A percentile compares a stretch with the other conserved stretches of the same genome.
phyloP scores from a whole-genome alignment of 2,113 vertebrate genomes.

The Strix aluco region DNA sequence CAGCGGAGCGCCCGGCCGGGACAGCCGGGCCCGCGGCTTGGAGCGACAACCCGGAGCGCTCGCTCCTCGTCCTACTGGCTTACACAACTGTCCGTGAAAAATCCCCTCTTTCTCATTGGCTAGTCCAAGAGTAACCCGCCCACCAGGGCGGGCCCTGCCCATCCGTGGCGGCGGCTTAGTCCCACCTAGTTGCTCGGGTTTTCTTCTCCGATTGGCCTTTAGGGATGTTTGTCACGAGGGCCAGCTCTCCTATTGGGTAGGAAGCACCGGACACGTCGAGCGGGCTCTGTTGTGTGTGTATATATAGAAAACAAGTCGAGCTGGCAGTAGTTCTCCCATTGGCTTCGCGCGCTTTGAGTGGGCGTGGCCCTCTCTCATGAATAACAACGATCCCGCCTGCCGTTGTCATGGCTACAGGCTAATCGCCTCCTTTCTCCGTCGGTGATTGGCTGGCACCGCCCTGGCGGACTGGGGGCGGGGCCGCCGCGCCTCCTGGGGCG shows the following conservation, averaged over 20 bases:
- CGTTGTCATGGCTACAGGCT: background rate
- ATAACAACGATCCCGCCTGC: fast-evolving
- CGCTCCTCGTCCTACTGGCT: background rate
- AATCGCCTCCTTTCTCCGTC: background rate
- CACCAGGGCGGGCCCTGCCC: fast-evolving
- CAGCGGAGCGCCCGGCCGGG: too few species aligned
- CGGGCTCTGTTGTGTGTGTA: background rate
- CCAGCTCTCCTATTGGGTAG: background rate
- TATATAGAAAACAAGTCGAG: slow-evolving; percentile 23
- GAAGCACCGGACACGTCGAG: background rate
- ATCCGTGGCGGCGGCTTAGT: fast-evolving
- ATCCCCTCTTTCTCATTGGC: background rate
- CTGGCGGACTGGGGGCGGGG: background rate
- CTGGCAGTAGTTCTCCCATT: slow-evolving; percentile 17
- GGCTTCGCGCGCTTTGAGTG: background rate
- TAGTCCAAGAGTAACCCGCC: fast-evolving
- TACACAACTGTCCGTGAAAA: background rate
- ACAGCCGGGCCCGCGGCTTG: fast-evolving
- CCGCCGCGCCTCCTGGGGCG: background rate
- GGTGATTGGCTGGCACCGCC: background rate
- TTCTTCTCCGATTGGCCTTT: background rate
- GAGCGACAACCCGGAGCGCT: fast-evolving
- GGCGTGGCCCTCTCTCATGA: background rate
- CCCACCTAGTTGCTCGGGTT: background rate
- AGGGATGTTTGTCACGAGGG: background rate